Evolutionary conservation across 2,888 invertebrate species (phyloP), one percentile per base, ranked within the genome.

Genomic region (Acrobasis suavella): DNA sequence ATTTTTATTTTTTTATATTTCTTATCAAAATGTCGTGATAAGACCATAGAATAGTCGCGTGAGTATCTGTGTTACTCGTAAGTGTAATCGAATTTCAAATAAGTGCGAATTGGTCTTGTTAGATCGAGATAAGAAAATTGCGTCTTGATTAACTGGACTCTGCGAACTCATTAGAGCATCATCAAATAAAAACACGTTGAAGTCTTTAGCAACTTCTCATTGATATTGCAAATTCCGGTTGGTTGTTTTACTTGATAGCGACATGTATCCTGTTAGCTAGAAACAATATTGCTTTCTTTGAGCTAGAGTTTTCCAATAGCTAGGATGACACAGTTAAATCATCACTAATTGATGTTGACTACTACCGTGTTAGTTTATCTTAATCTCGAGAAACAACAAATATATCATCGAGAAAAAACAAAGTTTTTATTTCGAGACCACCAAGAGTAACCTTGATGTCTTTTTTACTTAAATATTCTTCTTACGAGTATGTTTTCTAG

Each of bases 101-200:
- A 7, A 54, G 37, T 39, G 55, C 16, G 16, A 55, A 55, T 55
- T 55, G 38, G 9, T 39, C 16, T n/a, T 54, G 38, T 54, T 37
- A 12, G 38, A 10, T 54, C 37, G 15, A 37, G 37, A 54, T 38
- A 54, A 54, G 14, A 54, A 54, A 22, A 54, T 38, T 38, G 46
- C 14, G 46, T n/a, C 46, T 54, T 37, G 54, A 54, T 54, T 54
- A 54, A 54, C 54, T 54, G 37, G 54, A 38, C 54, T 39, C 9
- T 39, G 55, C 17, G 55, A 55, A 55, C 39, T 55, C 16, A 6
- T 39, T 55, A 55, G 39, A 39, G 1, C 55, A 16, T 55, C 55
- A 10, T 39, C 39, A 16, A 50, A 16, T 16, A n/a, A 46, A 46
- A 46, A 46, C 14, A 46, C 46, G 12, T 12, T n/a, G 14, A n/a